phyloP scores from a whole-genome alignment of 2,797 vertebrate genomes.

The Botia kubotai region DNA sequence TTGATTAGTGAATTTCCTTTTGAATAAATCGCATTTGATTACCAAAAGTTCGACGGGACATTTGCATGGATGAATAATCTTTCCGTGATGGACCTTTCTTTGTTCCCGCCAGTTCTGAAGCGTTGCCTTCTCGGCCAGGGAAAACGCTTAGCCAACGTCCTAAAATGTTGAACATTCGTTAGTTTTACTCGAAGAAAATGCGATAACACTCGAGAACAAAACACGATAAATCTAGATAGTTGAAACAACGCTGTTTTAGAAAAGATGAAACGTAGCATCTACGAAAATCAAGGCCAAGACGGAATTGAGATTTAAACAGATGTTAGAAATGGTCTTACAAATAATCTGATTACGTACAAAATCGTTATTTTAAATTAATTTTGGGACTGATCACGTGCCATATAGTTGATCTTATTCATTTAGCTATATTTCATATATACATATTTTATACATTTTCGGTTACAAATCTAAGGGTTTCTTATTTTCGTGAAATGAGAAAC shows the following conservation, averaged over 20 bases:
- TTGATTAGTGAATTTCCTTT: constrained; percentile 83
- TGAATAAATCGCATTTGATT: constrained; percentile 84
- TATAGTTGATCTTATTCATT: not conserved
- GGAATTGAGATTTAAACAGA: not conserved
- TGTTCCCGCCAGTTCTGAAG: constrained; percentile 4
- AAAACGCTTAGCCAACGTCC: not conserved
- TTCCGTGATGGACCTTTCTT: constrained; percentile 75
- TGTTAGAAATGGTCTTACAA: not conserved
- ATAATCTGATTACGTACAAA: not conserved
- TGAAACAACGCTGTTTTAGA: not conserved
- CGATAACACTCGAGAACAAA: not conserved
- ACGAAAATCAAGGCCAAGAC: not conserved
- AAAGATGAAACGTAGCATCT: not conserved
- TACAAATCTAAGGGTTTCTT: too few relatives aligned
- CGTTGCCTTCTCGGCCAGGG: not conserved
- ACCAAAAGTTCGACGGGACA: constrained; percentile 75
- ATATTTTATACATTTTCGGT: not conserved
- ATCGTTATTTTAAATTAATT: not conserved
- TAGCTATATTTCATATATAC: not conserved
- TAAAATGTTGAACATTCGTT: constrained; percentile 9
- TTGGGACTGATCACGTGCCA: not conserved
- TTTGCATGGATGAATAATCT: constrained; percentile 82
- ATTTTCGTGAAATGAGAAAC: not conserved
- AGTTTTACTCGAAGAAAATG: not conserved
- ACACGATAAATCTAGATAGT: not conserved